A percentile compares a stretch with the other conserved stretches of the same genome.
Conservation (phyloP, 2,113 vertebrate species). For the Grallaria varia region DNA sequence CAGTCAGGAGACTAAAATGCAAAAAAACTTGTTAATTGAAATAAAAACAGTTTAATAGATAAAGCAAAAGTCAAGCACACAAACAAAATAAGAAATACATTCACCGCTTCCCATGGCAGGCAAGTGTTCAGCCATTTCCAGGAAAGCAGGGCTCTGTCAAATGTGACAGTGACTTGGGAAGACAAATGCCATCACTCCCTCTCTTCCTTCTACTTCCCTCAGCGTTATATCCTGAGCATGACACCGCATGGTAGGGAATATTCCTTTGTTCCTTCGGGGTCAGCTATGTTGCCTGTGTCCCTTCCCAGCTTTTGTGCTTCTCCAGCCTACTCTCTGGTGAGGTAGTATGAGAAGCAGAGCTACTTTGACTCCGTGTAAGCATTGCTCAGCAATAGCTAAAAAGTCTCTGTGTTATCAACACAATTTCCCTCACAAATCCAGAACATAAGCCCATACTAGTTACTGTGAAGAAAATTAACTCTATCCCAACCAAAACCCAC, state of each 20-base stretch:
- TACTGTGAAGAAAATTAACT: not conserved
- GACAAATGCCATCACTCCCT: not conserved
- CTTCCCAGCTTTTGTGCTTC: not conserved
- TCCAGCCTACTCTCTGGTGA: not conserved
- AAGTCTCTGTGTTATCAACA: not conserved
- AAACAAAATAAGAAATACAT: not conserved
- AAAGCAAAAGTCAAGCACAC: not conserved
- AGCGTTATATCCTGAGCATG: not conserved
- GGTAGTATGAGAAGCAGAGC: not conserved
- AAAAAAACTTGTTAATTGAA: not conserved
- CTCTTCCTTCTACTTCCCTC: not conserved
- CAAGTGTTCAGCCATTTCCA: not conserved
- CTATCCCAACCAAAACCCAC: not conserved
- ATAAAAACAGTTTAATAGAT: not conserved
- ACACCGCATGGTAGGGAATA: not conserved
- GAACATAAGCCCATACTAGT: not conserved
- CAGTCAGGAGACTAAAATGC: not conserved
- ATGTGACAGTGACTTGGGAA: not conserved
- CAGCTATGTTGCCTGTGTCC: not conserved
- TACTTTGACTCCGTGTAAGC: not conserved
- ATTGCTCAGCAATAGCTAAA: not conserved
- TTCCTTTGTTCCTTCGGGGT: not conserved
- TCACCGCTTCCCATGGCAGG: not conserved
- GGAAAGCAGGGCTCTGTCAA: not conserved
- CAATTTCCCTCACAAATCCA: not conserved